A percentile compares a stretch with the other conserved stretches of the same genome.
Evolutionary conservation across 2,888 invertebrate genomes (phyloP).

Genomic region (Sipha maydis): DNA sequence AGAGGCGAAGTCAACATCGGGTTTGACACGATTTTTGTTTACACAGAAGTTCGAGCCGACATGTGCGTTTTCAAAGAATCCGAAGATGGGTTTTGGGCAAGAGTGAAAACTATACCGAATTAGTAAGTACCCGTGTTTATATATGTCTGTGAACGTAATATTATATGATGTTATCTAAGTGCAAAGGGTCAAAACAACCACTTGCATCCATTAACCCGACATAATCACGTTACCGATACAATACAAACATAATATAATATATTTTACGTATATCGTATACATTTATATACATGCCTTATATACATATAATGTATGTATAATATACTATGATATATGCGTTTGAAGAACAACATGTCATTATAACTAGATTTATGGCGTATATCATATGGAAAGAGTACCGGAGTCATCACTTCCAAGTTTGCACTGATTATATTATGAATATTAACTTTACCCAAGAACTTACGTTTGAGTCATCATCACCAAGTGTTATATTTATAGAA

Average conservation of each 20-base stretch:
- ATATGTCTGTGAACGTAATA: not conserved
- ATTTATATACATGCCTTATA: too few relatives aligned
- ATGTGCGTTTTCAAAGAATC: conserved; percentile 79
- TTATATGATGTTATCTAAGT: not conserved
- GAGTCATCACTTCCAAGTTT: too few relatives aligned
- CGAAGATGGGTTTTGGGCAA: conserved; percentile 76
- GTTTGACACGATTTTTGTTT: conserved; percentile 80
- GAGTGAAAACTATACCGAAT: conserved; percentile 75
- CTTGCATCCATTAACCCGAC: not conserved
- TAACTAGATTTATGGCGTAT: too few relatives aligned
- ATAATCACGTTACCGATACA: not conserved
- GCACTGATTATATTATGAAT: too few relatives aligned
- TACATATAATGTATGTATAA: too few relatives aligned
- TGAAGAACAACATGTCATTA: too few relatives aligned
- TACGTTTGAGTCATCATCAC: too few relatives aligned
- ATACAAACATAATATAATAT: not conserved
- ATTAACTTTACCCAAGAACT: too few relatives aligned
- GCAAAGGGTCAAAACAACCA: not conserved
- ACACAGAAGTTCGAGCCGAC: conserved; percentile 82
- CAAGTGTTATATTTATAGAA: too few relatives aligned
- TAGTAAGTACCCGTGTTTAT: conserved; percentile 70
- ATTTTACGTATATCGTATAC: not conserved
- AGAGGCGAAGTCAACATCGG: conserved; percentile 79
- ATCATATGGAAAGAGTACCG: too few relatives aligned
- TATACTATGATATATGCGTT: too few relatives aligned